phyloP scores from a whole-genome alignment of 2,888 invertebrate species.

The Thymelicus lineola region DNA sequence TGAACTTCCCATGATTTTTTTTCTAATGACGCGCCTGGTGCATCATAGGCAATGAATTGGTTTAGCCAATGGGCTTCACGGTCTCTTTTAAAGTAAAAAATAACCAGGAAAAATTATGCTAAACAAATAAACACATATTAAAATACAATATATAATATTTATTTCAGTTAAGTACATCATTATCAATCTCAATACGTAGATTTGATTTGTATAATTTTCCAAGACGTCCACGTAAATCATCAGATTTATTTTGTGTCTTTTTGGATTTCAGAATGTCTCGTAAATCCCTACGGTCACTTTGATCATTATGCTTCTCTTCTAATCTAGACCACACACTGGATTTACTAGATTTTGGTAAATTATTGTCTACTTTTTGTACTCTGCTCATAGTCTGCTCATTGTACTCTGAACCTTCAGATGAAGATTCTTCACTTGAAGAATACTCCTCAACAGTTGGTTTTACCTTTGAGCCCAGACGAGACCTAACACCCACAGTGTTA shows the following conservation, averaged over 20 bases:
- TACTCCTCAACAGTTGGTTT: constrained; percentile 48
- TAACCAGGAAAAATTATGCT: no score
- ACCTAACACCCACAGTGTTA: constrained; percentile 53
- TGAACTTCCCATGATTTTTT: no score
- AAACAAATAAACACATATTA: no score
- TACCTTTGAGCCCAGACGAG: constrained; percentile 71
- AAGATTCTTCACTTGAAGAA: constrained; percentile 60
- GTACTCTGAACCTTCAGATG: constrained; percentile 61
- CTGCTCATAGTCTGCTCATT: constrained; percentile 76
- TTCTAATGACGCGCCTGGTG: no score
- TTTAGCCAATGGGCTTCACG: no score
- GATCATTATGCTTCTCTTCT: constrained; percentile 61
- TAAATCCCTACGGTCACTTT: constrained; percentile 62
- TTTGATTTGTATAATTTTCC: constrained; percentile 70
- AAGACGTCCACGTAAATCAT: constrained; percentile 71
- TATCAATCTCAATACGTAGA: constrained; percentile 81
- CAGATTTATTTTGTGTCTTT: constrained; percentile 58
- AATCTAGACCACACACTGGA: constrained; percentile 86
- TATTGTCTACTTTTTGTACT: constrained; percentile 74
- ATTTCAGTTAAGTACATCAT: constrained; percentile 47
- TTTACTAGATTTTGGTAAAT: constrained; percentile 61
- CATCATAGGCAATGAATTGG: no score
- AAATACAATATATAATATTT: constrained; percentile 7
- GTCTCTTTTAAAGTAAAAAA: no score
- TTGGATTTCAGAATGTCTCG: constrained; percentile 68